phyloP scores from a whole-genome alignment of 2,797 vertebrate species.

The Champsocephalus gunnari region DNA sequence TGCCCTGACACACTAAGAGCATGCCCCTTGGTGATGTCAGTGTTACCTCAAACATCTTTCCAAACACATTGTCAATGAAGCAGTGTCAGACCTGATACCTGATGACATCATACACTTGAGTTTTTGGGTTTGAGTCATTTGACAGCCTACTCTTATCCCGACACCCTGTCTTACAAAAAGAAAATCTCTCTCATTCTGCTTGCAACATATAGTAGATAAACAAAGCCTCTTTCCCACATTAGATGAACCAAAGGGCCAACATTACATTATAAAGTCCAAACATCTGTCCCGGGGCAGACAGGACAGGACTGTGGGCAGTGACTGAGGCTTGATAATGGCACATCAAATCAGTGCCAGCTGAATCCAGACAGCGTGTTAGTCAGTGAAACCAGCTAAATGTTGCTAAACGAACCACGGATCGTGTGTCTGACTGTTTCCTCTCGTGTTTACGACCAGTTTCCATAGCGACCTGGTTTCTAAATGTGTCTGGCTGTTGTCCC shows the following conservation, averaged over 20 bases:
- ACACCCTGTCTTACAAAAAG: conserved; percentile 15
- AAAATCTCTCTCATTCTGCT: conserved; percentile 14
- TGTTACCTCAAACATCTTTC: too few relatives aligned
- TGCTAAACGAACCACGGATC: conserved; percentile 59
- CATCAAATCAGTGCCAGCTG: conserved; percentile 60
- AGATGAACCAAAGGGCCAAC: conserved; percentile 49
- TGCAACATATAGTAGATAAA: conserved; percentile 20
- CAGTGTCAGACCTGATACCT: too few relatives aligned
- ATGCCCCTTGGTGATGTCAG: too few relatives aligned
- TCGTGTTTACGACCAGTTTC: conserved; percentile 90
- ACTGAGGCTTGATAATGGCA: conserved; percentile 33
- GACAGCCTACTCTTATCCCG: not conserved
- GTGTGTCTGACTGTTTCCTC: conserved; percentile 85
- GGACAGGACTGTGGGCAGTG: conserved; percentile 34
- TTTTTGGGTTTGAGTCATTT: not conserved
- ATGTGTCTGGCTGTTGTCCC: conserved; percentile 88
- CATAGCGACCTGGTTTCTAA: conserved; percentile 87
- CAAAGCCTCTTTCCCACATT: conserved; percentile 21
- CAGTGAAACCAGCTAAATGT: conserved; percentile 60
- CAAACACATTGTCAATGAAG: too few relatives aligned
- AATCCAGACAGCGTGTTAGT: conserved; percentile 64
- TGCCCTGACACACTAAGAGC: too few relatives aligned
- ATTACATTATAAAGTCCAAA: conserved; percentile 54
- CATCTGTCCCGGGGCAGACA: conserved; percentile 56
- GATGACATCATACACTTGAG: not conserved